Evolutionary conservation across 2,888 invertebrate genomes (phyloP).

Genomic region (Epinotia nisella): DNA sequence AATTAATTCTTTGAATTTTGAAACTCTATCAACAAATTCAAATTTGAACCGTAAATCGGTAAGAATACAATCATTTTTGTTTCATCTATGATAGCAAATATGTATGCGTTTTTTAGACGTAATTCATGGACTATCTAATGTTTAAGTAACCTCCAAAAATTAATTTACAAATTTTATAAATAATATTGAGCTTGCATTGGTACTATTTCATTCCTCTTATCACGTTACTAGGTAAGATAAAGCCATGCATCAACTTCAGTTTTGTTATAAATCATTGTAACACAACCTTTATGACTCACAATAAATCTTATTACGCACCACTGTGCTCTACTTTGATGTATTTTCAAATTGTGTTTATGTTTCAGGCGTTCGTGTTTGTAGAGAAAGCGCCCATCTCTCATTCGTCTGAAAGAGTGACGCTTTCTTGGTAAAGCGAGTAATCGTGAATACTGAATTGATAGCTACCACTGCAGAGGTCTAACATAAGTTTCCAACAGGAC

Average conservation of each 20-base stretch:
- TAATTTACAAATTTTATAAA: background rate
- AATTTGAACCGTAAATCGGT: no score
- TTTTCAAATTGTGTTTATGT: background rate
- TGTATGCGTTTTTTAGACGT: no score
- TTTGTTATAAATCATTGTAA: constrained; percentile 5
- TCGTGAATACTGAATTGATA: constrained; percentile 43
- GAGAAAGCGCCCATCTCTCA: background rate
- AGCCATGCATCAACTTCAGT: background rate
- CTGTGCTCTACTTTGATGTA: background rate
- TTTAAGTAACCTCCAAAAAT: background rate
- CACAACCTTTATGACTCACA: background rate
- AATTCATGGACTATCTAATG: background rate
- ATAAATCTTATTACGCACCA: background rate
- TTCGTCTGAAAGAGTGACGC: background rate
- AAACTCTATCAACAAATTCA: no score
- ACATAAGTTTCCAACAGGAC: constrained; percentile 21
- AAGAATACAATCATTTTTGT: no score
- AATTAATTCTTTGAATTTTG: no score
- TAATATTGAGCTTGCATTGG: background rate
- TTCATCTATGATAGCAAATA: no score
- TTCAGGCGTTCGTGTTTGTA: no score
- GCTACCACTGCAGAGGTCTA: constrained; percentile 45
- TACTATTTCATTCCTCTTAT: background rate
- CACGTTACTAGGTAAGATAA: background rate
- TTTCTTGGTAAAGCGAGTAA: background rate